A percentile compares a stretch with the other conserved stretches of the same genome.
Conservation (phyloP, 2,113 vertebrate genomes). For the Cynopterus brachyotis region DNA sequence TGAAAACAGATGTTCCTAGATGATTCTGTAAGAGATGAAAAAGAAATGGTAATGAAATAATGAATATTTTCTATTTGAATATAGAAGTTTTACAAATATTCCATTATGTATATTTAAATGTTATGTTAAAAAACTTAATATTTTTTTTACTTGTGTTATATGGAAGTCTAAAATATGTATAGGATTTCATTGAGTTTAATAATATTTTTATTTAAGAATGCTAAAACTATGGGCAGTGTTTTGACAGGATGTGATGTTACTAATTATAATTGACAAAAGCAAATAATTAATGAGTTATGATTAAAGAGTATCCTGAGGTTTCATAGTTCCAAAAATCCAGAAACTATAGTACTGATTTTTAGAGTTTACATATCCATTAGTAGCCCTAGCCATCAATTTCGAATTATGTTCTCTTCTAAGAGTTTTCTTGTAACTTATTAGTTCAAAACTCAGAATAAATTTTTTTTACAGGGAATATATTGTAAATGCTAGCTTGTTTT, state of each 20-base stretch:
- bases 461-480: constrained; percentile 9
- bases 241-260: constrained; percentile 13
- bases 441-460: not conserved
- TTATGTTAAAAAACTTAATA: not conserved
- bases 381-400: not conserved
- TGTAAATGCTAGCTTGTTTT: constrained; percentile 7
- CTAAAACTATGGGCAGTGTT: not conserved
- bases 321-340: not conserved
- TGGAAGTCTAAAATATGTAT: not conserved
- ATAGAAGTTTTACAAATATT: constrained; percentile 2
- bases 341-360: constrained; percentile 1
- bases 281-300: not conserved
- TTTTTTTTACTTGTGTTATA: not conserved
- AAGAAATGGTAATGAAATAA: not conserved
- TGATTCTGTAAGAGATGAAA: not conserved
- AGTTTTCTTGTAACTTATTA: not conserved
- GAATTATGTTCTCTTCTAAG: constrained; percentile 12
- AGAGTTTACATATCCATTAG: not conserved
- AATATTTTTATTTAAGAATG: constrained; percentile 20
- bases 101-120: not conserved
- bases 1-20: constrained; percentile 10
- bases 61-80: constrained; percentile 3
- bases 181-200: not conserved
- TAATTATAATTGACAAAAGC: not conserved
- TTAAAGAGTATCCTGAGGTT: not conserved